phyloP scores from a whole-genome alignment of 1,140 invertebrate genomes.

The Nasonia vitripennis region DNA sequence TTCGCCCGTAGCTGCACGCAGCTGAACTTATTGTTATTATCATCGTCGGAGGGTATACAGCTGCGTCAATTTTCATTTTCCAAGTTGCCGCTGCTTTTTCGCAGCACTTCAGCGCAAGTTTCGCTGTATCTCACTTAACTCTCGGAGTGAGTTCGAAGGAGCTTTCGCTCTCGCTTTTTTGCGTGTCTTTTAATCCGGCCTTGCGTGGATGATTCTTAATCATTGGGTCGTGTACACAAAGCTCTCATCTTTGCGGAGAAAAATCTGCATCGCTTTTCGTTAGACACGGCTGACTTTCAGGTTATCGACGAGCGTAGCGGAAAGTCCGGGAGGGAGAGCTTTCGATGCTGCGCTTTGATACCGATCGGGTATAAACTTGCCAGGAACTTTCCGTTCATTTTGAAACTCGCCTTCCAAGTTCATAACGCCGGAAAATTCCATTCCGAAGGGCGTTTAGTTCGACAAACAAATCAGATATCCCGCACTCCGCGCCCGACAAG shows the following conservation, averaged over 20 bases:
- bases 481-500: conserved; percentile 22
- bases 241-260: too few relatives aligned
- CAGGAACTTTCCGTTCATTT: conserved; percentile 43
- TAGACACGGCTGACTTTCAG: background rate
- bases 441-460: conserved; percentile 45
- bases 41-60: background rate
- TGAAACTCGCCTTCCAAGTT: conserved; percentile 38
- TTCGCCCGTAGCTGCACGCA: conserved; percentile 56
- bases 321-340: background rate
- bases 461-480: conserved; percentile 48
- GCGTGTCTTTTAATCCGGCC: too few relatives aligned
- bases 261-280: background rate
- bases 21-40: background rate
- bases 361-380: conserved; percentile 8
- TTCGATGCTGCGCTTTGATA: conserved; percentile 38
- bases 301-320: background rate
- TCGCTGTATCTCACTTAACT: background rate
- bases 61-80: conserved; percentile 62
- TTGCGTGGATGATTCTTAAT: background rate
- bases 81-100: conserved; percentile 51
- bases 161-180: too few relatives aligned
- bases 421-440: conserved; percentile 41
- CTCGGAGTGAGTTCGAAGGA: background rate
- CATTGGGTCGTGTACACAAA: background rate
- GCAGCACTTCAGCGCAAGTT: background rate